Base-by-base conservation (phyloP, 37 sponge, comb jelly and placozoan species). In the Chondrosia reniformis region DNA sequence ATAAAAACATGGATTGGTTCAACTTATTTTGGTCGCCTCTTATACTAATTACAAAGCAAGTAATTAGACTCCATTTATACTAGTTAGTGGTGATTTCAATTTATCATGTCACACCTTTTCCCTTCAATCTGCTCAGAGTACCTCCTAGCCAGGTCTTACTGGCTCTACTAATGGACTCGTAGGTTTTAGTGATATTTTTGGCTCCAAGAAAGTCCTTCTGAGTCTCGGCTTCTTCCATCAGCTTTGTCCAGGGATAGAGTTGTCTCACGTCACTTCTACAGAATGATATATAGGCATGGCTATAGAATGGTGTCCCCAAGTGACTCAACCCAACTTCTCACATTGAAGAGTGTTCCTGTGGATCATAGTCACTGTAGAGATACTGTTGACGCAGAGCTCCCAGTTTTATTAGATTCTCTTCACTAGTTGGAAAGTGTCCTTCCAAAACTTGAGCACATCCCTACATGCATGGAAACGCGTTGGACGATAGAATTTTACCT, bases 371-470 rank as follows among this genome's bases (percentile, higher is more conserved):
- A 54, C 89, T 89, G 13, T 89, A 87, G 3, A 87, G 66, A 77
- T 82, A 88, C 80, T 95, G 96, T 67, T 88, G 80, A 24, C 89
- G 74, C 40, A 95, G 87, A 19, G 96, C 89, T 22, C 82, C 92
- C 55, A 95, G 83, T 58, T 88, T 84, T 24, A 95, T 74, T 22
- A 95, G 78, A 12, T 45, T 63, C 46, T 83, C 82, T 19, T 86
- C 65, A 42, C 61, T 55, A 33, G 84, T 84, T 10, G 92, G 89
- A 67, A 95, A 88, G 46, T 56, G 40, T 0, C 89, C 89, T 33
- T 39, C 52, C n/a, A 86, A 46, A 0, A 95, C 93, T 45, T 85
- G 79, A 74, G 91, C 89, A 81, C 81, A 87, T 31, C 86, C 87
- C 93, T 92, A 71, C 2, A 77, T 0, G n/a, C 17, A 75, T 17